A percentile compares a stretch with the other conserved stretches of the same genome.
Evolutionary conservation across 2,113 vertebrate species (phyloP).

Genomic region (Salvelinus alpinus): DNA sequence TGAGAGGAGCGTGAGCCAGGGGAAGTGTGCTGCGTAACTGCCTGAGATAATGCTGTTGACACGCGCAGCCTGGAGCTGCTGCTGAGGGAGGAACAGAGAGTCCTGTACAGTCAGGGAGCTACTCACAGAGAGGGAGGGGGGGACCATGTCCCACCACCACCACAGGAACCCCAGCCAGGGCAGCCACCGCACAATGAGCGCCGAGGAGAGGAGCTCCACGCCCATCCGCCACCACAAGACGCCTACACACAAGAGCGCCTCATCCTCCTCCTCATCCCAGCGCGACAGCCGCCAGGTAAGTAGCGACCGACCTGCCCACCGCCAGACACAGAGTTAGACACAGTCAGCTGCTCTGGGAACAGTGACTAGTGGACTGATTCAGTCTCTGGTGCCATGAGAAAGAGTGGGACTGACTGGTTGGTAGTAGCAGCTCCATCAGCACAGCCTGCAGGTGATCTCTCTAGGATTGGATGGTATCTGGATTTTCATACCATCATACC

Average conservation of each 20-base stretch:
- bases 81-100: constrained; percentile 52
- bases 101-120: constrained; percentile 32
- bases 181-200: constrained; percentile 83
- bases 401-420: neutral
- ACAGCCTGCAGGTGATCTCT: neutral
- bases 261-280: constrained; percentile 89
- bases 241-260: constrained; percentile 92
- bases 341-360: neutral
- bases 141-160: constrained; percentile 68
- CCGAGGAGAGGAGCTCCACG: constrained; percentile 86
- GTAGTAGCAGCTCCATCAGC: neutral
- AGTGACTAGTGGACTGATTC: neutral
- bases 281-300: constrained; percentile 94
- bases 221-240: constrained; percentile 88
- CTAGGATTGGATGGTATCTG: no score
- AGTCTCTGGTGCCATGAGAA: neutral
- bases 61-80: constrained; percentile 35
- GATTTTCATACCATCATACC: no score
- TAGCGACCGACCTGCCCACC: neutral
- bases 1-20: constrained; percentile 47
- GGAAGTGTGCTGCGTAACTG: constrained; percentile 25
- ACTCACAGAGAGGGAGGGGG: neutral
- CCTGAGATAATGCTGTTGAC: constrained; percentile 56
- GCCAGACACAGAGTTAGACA: neutral
- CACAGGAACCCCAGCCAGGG: constrained; percentile 46